Percentiles rank a stretch among this genome's conserved stretches.
Evolutionary conservation across 2,113 vertebrate genomes (phyloP).

Genomic region (Gambusia affinis): DNA sequence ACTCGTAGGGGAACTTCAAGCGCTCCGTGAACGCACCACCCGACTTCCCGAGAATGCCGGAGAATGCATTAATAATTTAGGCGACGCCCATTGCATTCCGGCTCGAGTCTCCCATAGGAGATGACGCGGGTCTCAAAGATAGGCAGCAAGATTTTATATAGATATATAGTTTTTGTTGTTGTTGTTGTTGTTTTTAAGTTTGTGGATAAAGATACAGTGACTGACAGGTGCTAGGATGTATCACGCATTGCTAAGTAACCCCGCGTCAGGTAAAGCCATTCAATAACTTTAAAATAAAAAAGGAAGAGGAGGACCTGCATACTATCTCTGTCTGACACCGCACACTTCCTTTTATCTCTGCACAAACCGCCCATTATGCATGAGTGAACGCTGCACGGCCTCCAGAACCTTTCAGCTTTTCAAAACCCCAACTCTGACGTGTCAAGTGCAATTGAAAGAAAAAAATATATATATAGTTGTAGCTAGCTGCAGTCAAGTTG

Average conservation of each 20-base stretch:
- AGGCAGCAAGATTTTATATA: constrained; percentile 1
- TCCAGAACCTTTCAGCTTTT: not conserved
- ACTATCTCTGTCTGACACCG: constrained; percentile 55
- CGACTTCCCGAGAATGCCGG: not conserved
- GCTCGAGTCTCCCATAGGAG: constrained; percentile 38
- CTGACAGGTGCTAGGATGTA: not conserved
- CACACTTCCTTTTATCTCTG: constrained; percentile 69
- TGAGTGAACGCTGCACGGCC: constrained; percentile 37
- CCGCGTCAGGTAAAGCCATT: constrained; percentile 45
- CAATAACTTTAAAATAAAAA: constrained; percentile 57
- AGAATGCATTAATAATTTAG: not conserved
- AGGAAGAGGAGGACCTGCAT: constrained; percentile 83
- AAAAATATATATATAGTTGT: constrained; percentile 5
- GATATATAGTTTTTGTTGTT: not conserved
- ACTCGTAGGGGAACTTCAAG: not conserved
- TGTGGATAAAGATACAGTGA: too few relatives aligned
- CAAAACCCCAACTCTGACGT: not conserved
- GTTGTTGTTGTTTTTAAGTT: too few relatives aligned
- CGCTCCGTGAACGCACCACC: constrained; percentile 40
- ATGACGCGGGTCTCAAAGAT: constrained; percentile 34
- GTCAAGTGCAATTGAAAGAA: not conserved
- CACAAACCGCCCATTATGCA: constrained; percentile 61
- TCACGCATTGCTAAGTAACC: not conserved
- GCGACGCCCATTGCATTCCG: constrained; percentile 20
- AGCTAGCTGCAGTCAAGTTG: constrained; percentile 8